phyloP scores from a whole-genome alignment of 2,113 vertebrate genomes.

The Saimiri boliviensis region DNA sequence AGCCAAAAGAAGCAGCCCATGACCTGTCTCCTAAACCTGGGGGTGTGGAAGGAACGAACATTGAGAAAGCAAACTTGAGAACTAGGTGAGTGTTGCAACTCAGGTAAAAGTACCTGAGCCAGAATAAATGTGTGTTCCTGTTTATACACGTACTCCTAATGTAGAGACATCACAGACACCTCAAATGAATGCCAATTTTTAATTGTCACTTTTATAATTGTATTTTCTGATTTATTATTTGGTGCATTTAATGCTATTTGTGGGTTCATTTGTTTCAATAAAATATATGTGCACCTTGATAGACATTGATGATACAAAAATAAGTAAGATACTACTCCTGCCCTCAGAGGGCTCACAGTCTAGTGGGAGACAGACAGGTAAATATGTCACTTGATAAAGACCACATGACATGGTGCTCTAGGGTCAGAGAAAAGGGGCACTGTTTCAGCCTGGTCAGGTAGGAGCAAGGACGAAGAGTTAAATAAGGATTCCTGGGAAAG shows the following conservation, averaged over 20 bases:
- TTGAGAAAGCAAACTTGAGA: background rate
- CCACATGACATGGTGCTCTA: background rate
- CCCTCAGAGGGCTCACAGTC: background rate
- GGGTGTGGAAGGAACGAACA: background rate
- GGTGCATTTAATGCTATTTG: background rate
- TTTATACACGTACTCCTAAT: background rate
- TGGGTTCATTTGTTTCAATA: background rate
- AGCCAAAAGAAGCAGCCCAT: background rate
- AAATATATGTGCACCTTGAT: background rate
- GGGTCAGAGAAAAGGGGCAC: background rate
- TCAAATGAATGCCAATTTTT: background rate
- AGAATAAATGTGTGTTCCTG: background rate
- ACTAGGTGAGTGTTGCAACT: background rate
- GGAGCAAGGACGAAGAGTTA: background rate
- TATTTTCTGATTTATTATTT: background rate
- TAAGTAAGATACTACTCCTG: background rate
- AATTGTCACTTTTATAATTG: background rate
- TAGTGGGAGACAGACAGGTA: background rate
- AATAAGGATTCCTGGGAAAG: background rate
- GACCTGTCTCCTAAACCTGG: background rate
- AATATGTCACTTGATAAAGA: background rate
- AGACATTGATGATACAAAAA: background rate
- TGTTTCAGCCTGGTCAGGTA: background rate
- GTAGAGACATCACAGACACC: background rate
- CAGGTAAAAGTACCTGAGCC: background rate